These are phyloP conservation scores for Callosobruchus maculatus DNA, from an alignment of 2,888 invertebrate genomes.

Conservation along the genomic window DNA sequence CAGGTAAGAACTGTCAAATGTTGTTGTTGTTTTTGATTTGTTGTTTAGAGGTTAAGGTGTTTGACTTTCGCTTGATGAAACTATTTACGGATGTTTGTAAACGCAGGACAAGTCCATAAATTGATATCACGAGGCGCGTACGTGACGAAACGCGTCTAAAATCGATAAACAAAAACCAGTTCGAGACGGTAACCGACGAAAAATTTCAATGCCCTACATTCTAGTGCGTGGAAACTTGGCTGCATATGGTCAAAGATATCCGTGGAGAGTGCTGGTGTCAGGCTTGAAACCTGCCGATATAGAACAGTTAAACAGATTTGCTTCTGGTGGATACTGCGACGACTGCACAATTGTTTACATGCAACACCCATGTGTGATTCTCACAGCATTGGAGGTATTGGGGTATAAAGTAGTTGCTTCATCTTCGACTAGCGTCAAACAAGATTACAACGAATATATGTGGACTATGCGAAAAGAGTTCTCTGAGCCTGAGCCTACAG, in stretches of 20 bases:
- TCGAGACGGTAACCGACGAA: background rate
- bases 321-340: slow-evolving; percentile 80
- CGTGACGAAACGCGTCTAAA: background rate
- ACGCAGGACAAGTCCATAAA: background rate
- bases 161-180: background rate
- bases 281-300: slow-evolving; percentile 82
- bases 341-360: slow-evolving; percentile 82
- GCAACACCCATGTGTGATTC: slow-evolving; percentile 83
- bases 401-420: slow-evolving; percentile 87
- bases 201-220: slow-evolving; percentile 76
- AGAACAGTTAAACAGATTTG: slow-evolving; percentile 77
- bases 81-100: background rate
- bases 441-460: slow-evolving; percentile 88
- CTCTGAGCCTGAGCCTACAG: slow-evolving; percentile 70
- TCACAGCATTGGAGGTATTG: slow-evolving; percentile 82
- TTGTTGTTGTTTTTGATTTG: background rate
- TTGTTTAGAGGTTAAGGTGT: background rate
- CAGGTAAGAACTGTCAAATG: background rate
- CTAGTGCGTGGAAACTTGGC: slow-evolving; percentile 84
- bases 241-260: slow-evolving; percentile 81
- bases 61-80: background rate
- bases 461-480: slow-evolving; percentile 93
- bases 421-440: slow-evolving; percentile 79
- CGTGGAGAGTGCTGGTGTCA: slow-evolving; percentile 83
- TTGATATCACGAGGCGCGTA: background rate